Base-by-base conservation (phyloP, 1,140 invertebrate genomes). In the Himalopsyche phryganea region DNA sequence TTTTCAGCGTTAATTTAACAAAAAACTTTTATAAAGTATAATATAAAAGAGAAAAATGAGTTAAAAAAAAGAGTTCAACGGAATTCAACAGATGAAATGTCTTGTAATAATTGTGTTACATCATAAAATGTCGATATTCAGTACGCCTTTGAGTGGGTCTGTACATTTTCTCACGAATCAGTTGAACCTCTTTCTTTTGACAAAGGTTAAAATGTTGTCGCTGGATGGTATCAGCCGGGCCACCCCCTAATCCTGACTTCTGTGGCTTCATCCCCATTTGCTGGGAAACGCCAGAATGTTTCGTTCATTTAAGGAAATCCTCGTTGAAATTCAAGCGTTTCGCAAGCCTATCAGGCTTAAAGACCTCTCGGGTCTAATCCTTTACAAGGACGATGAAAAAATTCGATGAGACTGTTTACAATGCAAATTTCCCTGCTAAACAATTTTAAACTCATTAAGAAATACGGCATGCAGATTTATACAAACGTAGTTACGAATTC, bases 261-360 rank as follows among this genome's bases (percentile, higher is more conserved):
- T 15, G 45, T 18, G 46, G 36, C 41, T 46, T 35, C 50, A 28
- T 44, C 38, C 20, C 20, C 28, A 51, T 52, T 52, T 44, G 38
- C 20, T n/a, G 14, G 47, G 9, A 36, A 28, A 28, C n/a, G 23
- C 23, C 23, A 3, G 23, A 45, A 45, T 11, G 42, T 3, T 15
- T 6, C 49, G 14, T 49, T 40, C 38, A 54, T 41, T 49, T 54
- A 45, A 54, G 54, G 51, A 60, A 54, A 60, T 60, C 51, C 46
- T 14, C 9, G 23, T 19, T 7, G 52, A 44, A 58, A 18, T 7
- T 17, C 47, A 18, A 15, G 20, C 20, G 41, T 19, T 40, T 50
- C 33, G 23, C 46, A 40, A 49, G 53, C 53, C 46, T 56, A 49
- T 56, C 45, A 49, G 33, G 38, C 28, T 44, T 19, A 15, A 23